phyloP scores from a whole-genome alignment of 2,797 vertebrate genomes.

The Gymnoscopelus microlampas region DNA sequence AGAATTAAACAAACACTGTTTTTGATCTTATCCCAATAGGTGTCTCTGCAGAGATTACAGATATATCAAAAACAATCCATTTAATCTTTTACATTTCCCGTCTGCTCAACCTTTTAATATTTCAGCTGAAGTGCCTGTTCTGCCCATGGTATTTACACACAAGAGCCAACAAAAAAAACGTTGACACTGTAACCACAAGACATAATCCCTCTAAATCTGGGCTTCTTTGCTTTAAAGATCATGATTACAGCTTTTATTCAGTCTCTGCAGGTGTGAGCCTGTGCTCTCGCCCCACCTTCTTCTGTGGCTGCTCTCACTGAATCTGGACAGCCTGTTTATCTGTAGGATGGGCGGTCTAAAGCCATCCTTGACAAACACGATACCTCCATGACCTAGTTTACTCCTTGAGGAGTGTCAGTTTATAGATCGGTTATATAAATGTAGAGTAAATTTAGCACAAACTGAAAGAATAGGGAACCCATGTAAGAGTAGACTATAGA shows the following conservation, averaged over 20 bases:
- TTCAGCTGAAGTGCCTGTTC: constrained; percentile 36
- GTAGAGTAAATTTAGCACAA: constrained; percentile 26
- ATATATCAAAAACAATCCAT: constrained; percentile 50
- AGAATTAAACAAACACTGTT: constrained; percentile 55
- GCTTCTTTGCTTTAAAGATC: constrained; percentile 68
- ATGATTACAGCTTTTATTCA: constrained; percentile 62
- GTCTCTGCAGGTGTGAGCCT: constrained; percentile 55
- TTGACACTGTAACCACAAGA: constrained; percentile 58
- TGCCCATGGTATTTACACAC: constrained; percentile 62
- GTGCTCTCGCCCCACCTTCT: constrained; percentile 54
- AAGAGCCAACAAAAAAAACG: constrained; percentile 46
- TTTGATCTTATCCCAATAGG: constrained; percentile 43
- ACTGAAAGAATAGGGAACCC: not conserved
- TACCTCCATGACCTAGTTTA: constrained; percentile 71
- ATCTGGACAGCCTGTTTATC: constrained; percentile 53
- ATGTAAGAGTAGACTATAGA: not conserved
- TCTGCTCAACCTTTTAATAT: constrained; percentile 53
- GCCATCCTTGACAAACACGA: constrained; percentile 57
- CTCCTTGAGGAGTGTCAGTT: constrained; percentile 33
- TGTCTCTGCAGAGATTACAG: constrained; percentile 47
- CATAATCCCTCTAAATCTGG: constrained; percentile 63
- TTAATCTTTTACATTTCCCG: constrained; percentile 57
- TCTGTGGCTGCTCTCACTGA: constrained; percentile 51
- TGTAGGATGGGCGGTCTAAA: constrained; percentile 57
- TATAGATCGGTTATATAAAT: constrained; percentile 58